phyloP scores from a whole-genome alignment of 1,140 invertebrate genomes.

The Drosophila nebulosa region DNA sequence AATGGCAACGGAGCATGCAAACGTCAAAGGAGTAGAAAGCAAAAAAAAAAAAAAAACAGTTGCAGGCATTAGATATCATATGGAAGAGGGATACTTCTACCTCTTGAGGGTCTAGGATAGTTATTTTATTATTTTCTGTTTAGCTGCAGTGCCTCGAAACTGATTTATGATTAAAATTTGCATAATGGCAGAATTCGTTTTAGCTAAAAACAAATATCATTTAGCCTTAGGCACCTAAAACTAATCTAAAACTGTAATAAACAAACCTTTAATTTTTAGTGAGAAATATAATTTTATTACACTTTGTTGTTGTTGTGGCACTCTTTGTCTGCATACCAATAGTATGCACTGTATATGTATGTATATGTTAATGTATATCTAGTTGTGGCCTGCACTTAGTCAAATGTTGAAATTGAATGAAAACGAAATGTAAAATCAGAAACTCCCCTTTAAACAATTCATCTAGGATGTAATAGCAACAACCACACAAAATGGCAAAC shows the following conservation, averaged over 20 bases:
- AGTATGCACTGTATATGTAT: background rate
- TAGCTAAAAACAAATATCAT: too few species aligned
- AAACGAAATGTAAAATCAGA: background rate
- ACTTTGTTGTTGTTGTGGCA: background rate
- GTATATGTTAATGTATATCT: background rate
- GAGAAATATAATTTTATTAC: background rate
- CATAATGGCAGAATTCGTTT: too few species aligned
- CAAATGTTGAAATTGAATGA: background rate
- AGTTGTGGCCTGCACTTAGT: slow-evolving; percentile 28
- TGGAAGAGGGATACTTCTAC: slow-evolving; percentile 3
- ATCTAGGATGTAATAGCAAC: slow-evolving; percentile 62
- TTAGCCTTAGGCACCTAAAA: too few species aligned
- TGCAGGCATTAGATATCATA: slow-evolving; percentile 59
- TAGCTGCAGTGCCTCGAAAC: slow-evolving; percentile 28
- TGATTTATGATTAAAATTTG: slow-evolving; percentile 13
- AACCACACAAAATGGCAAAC: background rate
- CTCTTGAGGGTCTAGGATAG: background rate
- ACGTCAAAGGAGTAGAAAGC: slow-evolving; percentile 47
- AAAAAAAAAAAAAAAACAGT: too few species aligned
- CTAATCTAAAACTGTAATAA: too few species aligned
- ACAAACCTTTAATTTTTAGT: too few species aligned
- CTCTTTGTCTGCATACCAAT: background rate
- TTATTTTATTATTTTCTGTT: background rate
- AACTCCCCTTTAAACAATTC: slow-evolving; percentile 31
- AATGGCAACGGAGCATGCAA: slow-evolving; percentile 72